Evolutionary conservation across 2,888 invertebrate genomes (phyloP).

Genomic region (Drosophila melanosoma): DNA sequence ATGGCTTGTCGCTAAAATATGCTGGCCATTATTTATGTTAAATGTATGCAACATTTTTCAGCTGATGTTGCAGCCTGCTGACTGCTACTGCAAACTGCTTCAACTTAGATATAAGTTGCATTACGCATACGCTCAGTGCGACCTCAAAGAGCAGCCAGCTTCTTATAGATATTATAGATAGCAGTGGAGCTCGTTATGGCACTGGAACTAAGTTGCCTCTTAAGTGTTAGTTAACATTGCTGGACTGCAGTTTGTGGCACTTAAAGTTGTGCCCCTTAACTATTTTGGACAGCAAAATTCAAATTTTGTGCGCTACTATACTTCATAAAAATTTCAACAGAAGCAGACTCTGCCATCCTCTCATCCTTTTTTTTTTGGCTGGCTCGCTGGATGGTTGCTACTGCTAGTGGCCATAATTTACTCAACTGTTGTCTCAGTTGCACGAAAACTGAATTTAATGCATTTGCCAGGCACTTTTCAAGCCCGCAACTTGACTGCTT

Average conservation of each 20-base stretch:
- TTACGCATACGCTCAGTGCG: constrained; percentile 26
- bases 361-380: constrained; percentile 2
- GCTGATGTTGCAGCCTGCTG: constrained; percentile 34
- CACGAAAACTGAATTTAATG: constrained; percentile 77
- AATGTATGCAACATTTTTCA: constrained; percentile 68
- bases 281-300: constrained; percentile 49
- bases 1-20: constrained; percentile 62
- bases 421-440: constrained; percentile 78
- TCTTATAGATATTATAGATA: constrained; percentile 28
- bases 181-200: constrained; percentile 24
- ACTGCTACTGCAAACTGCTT: neutral
- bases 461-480: constrained; percentile 72
- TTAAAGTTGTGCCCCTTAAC: constrained; percentile 47
- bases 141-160: constrained; percentile 25
- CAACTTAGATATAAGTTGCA: constrained; percentile 5
- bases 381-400: constrained; percentile 6
- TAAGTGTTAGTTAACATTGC: constrained; percentile 49
- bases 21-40: constrained; percentile 67
- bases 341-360: constrained; percentile 16
- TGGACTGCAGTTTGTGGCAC: constrained; percentile 39
- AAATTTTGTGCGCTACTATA: constrained; percentile 37
- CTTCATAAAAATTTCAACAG: constrained; percentile 73
- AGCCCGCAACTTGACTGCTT: constrained; percentile 25
- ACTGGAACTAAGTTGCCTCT: constrained; percentile 26
- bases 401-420: constrained; percentile 72